Evolutionary conservation across 2,888 invertebrate genomes (phyloP).

Genomic region (Alcis repandata): DNA sequence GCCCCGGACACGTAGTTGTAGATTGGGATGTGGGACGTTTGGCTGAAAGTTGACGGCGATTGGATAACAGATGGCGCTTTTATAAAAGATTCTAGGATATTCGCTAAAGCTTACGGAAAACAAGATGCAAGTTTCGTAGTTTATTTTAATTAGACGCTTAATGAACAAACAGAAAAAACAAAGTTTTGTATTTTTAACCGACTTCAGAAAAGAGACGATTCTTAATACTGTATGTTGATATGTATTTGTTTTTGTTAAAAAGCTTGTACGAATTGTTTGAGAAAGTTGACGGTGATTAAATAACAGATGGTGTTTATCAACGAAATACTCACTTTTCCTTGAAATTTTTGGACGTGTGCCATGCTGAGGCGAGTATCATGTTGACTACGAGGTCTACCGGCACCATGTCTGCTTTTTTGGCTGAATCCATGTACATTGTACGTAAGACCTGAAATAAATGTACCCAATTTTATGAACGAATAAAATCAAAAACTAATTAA

Average conservation of each 20-base stretch:
- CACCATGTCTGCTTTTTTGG: conserved; percentile 92
- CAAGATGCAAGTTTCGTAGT: too few species aligned
- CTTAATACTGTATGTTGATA: too few species aligned
- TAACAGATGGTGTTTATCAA: background rate
- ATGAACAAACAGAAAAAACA: too few species aligned
- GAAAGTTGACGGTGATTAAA: background rate
- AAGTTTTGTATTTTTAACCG: too few species aligned
- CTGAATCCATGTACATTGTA: conserved; percentile 90
- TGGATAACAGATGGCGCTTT: conserved; percentile 32
- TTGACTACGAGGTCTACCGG: conserved; percentile 93
- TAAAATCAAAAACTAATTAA: background rate
- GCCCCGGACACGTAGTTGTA: conserved; percentile 96
- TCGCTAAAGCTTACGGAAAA: too few species aligned
- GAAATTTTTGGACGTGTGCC: conserved; percentile 88
- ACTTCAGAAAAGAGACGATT: too few species aligned
- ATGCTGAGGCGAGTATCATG: conserved; percentile 92
- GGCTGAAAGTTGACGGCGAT: conserved; percentile 60
- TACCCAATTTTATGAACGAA: background rate
- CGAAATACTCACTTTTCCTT: conserved; percentile 74
- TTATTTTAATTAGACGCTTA: too few species aligned
- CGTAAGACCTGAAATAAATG: conserved; percentile 68
- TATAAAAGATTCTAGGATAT: background rate
- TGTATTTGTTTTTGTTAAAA: too few species aligned
- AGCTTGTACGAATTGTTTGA: background rate
- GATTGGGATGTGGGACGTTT: conserved; percentile 87